Evolutionary conservation across 2,797 vertebrate genomes (phyloP), one percentile per base, ranked within the genome.

Genomic region (Bucorvus abyssinicus): DNA sequence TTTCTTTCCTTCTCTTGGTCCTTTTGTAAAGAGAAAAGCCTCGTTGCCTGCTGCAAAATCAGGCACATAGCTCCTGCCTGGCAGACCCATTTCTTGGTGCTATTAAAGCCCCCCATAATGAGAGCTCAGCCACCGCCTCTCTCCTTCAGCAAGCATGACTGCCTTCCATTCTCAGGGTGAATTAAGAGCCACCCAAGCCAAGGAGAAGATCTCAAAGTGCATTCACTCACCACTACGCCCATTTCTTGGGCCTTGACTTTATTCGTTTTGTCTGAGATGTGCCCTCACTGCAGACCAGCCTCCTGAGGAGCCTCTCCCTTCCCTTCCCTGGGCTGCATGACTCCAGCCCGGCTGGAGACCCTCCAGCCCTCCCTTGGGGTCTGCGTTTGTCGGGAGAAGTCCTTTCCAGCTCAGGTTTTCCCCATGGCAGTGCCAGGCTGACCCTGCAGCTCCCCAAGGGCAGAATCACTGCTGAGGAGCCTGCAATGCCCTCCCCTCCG

Each of bases 311-410:
- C 49, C 42, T 74, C 57, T 71, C 65, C 45, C 36, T 80, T 38
- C 50, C 45, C 36, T 77, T 38, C 55, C 74, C 74, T 36, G 32
- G 34, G 70, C 53, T 0, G 1, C 30, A 1, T 0, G 20, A 44
- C n/a, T 77, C 47, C 0, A 0, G 64, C 63, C 61, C 0, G 1
- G 50, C 67, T 60, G 67, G 53, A 75, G 22, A 89, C 30, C n/a
- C 61, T 14, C 49, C 57, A 56, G 5, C 12, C 42, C 26, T 50
- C 34, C 32, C 38, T 24, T 34, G 59, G n/a, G 29, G 34, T 57
- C 45, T 73, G 59, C 2, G 1, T 86, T 40, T 50, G 44, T 36
- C 10, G 6, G n/a, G 44, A 87, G 27, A 82, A 84, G 50, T 24
- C 38, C 55, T 12, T 68, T 30, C 69, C 63, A 79, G 68, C 42